phyloP scores from a whole-genome alignment of 1,140 invertebrate species.

The Steinernema khuongi region DNA sequence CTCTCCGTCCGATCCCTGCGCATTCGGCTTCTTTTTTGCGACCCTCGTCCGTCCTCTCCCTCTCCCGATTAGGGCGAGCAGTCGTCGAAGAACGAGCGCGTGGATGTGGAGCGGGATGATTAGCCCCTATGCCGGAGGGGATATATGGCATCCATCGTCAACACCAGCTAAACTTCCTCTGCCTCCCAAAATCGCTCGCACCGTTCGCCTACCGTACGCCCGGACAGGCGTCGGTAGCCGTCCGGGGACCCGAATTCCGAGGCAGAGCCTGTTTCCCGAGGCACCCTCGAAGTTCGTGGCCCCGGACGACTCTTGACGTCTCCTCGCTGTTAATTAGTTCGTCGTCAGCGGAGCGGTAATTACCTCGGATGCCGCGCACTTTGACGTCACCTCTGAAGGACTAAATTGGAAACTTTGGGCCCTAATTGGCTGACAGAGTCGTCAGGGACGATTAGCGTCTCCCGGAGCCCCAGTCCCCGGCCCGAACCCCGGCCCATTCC shows the following conservation, averaged over 20 bases:
- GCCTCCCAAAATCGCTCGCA: neutral
- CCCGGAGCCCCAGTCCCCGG: neutral
- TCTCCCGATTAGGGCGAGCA: conserved; percentile 14
- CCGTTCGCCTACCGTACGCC: too few relatives aligned
- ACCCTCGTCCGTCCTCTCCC: neutral
- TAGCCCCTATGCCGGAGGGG: conserved; percentile 10
- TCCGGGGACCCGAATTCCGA: too few relatives aligned
- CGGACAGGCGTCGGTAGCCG: too few relatives aligned
- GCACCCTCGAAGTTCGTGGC: too few relatives aligned
- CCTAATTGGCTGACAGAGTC: neutral
- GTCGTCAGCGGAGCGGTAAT: too few relatives aligned
- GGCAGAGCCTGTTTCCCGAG: too few relatives aligned
- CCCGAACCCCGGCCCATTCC: neutral
- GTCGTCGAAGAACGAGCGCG: neutral
- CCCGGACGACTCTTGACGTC: too few relatives aligned
- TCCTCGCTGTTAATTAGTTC: too few relatives aligned
- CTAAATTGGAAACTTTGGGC: neutral
- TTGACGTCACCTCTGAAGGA: neutral
- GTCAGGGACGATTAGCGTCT: conserved; percentile 6
- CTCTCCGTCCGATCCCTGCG: neutral
- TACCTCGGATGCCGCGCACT: neutral
- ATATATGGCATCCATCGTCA: conserved; percentile 12
- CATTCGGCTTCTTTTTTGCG: conserved; percentile 1
- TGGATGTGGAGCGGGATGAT: conserved; percentile 15
- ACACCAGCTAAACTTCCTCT: conserved; percentile 6